Conservation (phyloP, 2,113 vertebrate species). For the Malurus melanocephalus region DNA sequence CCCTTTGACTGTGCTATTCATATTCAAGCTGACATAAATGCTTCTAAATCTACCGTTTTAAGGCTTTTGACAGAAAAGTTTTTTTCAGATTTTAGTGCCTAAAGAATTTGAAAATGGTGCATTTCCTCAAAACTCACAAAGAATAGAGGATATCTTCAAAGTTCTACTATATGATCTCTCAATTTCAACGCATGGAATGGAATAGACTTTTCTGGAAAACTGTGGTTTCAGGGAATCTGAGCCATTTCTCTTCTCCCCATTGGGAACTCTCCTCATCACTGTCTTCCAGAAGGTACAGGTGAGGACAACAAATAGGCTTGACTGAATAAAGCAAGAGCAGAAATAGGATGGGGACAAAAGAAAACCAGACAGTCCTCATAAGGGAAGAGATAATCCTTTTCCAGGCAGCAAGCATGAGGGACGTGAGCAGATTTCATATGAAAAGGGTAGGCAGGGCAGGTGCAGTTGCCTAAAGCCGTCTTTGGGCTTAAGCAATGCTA, state of each 20-base stretch:
- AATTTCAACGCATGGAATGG: not conserved
- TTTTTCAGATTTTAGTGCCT: not conserved
- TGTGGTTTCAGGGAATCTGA: not conserved
- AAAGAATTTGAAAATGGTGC: not conserved
- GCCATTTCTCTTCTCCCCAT: fast-evolving
- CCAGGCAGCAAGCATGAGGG: not conserved
- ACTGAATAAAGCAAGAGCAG: not conserved
- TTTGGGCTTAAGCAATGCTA: not conserved
- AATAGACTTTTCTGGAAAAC: not conserved
- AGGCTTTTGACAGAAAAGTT: not conserved
- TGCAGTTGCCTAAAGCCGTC: not conserved
- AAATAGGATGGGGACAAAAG: not conserved
- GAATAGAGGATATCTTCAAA: not conserved
- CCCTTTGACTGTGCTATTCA: not conserved
- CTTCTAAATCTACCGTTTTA: not conserved
- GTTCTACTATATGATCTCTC: not conserved
- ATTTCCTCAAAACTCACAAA: not conserved
- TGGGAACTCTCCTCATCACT: not conserved
- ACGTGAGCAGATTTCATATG: not conserved
- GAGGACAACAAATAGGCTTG: not conserved
- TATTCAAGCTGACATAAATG: not conserved
- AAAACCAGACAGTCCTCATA: not conserved
- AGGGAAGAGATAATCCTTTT: not conserved
- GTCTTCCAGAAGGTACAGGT: not conserved
- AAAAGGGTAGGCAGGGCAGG: not conserved